These are phyloP conservation scores for Liparis tanakae DNA, from an alignment of 2,797 vertebrate genomes.

Conservation along the genomic window DNA sequence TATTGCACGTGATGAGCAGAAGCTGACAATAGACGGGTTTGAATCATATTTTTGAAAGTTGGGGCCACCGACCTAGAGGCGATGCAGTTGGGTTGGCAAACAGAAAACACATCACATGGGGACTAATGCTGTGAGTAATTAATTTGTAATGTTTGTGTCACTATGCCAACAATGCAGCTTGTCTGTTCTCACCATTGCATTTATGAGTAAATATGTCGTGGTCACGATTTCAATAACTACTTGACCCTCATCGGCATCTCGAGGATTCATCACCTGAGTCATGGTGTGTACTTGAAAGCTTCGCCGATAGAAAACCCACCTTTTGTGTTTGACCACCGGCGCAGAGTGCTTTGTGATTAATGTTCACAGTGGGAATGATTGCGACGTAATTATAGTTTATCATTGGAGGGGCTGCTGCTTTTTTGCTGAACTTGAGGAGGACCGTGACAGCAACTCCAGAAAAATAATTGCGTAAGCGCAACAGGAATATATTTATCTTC, in stretches of 20 bases:
- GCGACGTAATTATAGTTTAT: slow-evolving; percentile 46
- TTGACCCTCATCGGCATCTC: background rate
- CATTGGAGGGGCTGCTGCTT: slow-evolving; percentile 32
- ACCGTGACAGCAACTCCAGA: slow-evolving; percentile 16
- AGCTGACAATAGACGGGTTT: background rate
- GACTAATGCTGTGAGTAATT: background rate
- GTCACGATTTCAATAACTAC: background rate
- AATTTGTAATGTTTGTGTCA: background rate
- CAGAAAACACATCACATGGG: background rate
- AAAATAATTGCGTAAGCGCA: slow-evolving; percentile 18
- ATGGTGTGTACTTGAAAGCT: background rate
- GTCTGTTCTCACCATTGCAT: background rate
- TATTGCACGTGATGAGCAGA: background rate
- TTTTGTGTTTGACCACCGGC: slow-evolving; percentile 35
- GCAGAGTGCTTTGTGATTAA: slow-evolving; percentile 44
- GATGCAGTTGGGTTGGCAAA: too few relatives aligned
- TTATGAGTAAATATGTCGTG: background rate
- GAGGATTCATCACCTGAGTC: slow-evolving; percentile 7
- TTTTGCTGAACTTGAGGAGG: slow-evolving; percentile 23
- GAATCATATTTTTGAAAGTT: background rate
- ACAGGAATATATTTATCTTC: slow-evolving; percentile 20
- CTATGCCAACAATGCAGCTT: background rate
- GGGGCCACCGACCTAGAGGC: background rate
- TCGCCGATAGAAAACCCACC: background rate
- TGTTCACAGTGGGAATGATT: slow-evolving; percentile 40